phyloP scores from a whole-genome alignment of 2,113 vertebrate genomes.

The Pelecanus crispus region DNA sequence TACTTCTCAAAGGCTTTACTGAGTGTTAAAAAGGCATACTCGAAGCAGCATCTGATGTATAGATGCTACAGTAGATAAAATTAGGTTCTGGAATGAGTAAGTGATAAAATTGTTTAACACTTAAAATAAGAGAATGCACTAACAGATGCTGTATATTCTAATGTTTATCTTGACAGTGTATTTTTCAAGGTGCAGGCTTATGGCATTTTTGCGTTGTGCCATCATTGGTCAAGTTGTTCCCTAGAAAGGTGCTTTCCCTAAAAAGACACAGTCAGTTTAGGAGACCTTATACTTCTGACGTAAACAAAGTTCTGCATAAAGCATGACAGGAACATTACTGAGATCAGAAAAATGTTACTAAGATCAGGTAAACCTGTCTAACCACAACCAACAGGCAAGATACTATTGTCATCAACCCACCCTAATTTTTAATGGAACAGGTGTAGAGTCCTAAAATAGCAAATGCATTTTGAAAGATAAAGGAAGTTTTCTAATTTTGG shows the following conservation, averaged over 20 bases:
- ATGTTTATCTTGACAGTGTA: neutral
- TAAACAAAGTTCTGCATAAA: neutral
- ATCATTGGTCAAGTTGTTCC: neutral
- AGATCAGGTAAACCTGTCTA: neutral
- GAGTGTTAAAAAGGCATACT: neutral
- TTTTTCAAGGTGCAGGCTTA: neutral
- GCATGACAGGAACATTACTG: neutral
- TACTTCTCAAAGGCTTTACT: neutral
- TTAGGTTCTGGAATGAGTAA: neutral
- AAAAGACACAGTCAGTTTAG: neutral
- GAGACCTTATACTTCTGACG: neutral
- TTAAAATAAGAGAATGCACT: neutral
- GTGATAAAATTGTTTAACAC: neutral
- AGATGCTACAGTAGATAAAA: neutral
- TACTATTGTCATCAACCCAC: neutral
- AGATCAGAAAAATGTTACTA: neutral
- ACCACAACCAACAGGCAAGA: neutral
- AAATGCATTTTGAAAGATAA: neutral
- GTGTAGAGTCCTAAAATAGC: neutral
- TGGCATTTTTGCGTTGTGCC: neutral
- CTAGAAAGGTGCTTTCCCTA: neutral
- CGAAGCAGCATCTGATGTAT: neutral
- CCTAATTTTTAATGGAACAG: neutral
- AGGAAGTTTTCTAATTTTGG: neutral
- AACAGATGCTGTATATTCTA: neutral